These are phyloP conservation scores for Nomada fucata DNA, from an alignment of 2,888 invertebrate species.

Conservation along the genomic window DNA sequence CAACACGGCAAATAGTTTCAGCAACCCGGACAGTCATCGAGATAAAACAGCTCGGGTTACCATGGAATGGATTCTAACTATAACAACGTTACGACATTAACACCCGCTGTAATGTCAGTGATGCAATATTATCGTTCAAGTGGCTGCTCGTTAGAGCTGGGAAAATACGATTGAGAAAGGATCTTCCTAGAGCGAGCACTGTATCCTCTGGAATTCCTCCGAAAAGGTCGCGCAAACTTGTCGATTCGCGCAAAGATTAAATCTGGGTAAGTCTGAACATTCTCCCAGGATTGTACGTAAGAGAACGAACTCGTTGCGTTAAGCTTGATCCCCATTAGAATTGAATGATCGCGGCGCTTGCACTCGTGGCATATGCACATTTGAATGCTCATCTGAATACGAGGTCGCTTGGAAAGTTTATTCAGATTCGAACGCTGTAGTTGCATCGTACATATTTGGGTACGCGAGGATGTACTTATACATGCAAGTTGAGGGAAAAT, in stretches of 20 bases:
- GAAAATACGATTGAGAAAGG: slow-evolving; percentile 49
- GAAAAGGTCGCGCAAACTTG: slow-evolving; percentile 51
- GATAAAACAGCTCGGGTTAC: slow-evolving; percentile 67
- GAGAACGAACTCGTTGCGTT: background rate
- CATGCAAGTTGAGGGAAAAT: no score
- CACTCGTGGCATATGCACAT: background rate
- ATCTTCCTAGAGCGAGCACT: slow-evolving; percentile 38
- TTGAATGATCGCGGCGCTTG: no score
- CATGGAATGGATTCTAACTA: slow-evolving; percentile 56
- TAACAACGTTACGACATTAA: slow-evolving; percentile 65
- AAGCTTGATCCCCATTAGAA: no score
- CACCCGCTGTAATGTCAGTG: slow-evolving; percentile 40
- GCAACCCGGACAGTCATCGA: slow-evolving; percentile 51
- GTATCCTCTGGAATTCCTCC: slow-evolving; percentile 28
- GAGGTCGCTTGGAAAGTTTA: no score
- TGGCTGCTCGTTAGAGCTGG: slow-evolving; percentile 41
- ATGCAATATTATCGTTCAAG: slow-evolving; percentile 43
- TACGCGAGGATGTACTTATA: no score
- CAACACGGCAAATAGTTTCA: slow-evolving; percentile 52
- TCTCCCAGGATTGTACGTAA: slow-evolving; percentile 8
- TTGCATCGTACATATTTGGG: no score
- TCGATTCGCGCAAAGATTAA: slow-evolving; percentile 51
- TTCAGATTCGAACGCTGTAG: no score
- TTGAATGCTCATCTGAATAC: background rate
- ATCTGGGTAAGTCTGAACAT: slow-evolving; percentile 4